Base-by-base conservation (phyloP, 2,113 vertebrate species). In the Mormyrus lacerda region DNA sequence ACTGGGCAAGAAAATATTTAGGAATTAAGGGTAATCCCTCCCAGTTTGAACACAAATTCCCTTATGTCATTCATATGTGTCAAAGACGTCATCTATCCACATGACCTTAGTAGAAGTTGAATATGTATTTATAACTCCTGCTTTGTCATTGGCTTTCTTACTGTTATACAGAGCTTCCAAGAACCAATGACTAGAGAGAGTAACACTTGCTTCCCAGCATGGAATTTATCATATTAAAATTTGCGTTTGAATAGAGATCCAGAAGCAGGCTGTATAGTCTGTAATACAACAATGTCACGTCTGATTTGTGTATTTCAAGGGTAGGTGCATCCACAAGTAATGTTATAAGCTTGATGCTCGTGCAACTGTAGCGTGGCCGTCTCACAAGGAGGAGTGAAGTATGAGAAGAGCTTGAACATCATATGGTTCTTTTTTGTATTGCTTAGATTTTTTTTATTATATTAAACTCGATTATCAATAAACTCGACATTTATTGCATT, bases 11-110 rank as follows among this genome's bases (percentile, higher is more conserved):
- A 79, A 39, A 87, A 86, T 86, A 84, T 86, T 87, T 89, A 61
- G 42, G 82, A 76, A 89, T 89, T 89, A 85, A 85, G 51, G 58
- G 17, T 31, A 58, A 85, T 35, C 88, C 88, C 79, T 42, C 31
- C 50, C 17, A 42, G 9, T n/a, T 83, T 31, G 19, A 53, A 89
- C 15, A 24, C 87, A 35, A 73, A 88, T 27, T 31, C 58, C 42
- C 24, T 47, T 51, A 50, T 86, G 39, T 86, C 47, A 27, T 51
- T 73, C 27, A 73, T 27, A 27, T 50, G 42, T 48, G 44, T 76
- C 45, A 35, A 45, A 73, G 65, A 55, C 27, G 4, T 21, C 73
- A 42, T n/a, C 53, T 31, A 39, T 55, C 88, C 35, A 21, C 15
- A 10, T 35, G 50, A 42, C 19, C 69, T 89, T 44, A 21, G 44